phyloP scores from a whole-genome alignment of 2,113 vertebrate species.

The Ctenomys sociabilis region DNA sequence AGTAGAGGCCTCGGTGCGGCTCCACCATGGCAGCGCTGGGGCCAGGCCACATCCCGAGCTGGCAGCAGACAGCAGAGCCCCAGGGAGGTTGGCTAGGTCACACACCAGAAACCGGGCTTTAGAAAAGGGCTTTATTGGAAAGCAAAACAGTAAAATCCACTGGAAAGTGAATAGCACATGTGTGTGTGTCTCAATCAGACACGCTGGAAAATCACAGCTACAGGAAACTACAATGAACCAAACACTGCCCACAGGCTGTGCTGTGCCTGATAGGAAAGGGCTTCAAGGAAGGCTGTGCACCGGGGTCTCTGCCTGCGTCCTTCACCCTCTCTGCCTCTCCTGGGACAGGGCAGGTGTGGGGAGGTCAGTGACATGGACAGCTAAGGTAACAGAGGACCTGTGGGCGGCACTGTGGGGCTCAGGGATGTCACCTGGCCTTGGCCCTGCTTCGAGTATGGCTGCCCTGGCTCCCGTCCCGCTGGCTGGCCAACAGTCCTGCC shows the following conservation, averaged over 20 bases:
- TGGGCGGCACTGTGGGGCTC: not conserved
- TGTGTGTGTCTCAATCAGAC: slow-evolving; percentile 64
- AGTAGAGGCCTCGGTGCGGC: no score
- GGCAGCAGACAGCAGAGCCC: not conserved
- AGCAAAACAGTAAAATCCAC: slow-evolving; percentile 87
- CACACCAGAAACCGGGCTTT: not conserved
- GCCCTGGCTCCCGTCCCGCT: no score
- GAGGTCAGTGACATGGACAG: not conserved
- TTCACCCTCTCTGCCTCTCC: not conserved
- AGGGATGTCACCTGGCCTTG: not conserved
- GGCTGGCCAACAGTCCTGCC: no score
- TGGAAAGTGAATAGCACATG: slow-evolving; percentile 79
- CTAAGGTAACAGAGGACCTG: not conserved
- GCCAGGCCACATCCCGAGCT: no score
- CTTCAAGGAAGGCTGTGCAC: not conserved
- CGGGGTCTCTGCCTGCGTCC: no score
- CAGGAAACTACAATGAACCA: slow-evolving; percentile 80
- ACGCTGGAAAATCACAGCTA: slow-evolving; percentile 83
- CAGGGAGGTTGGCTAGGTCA: fast-evolving
- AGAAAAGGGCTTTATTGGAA: slow-evolving; percentile 87
- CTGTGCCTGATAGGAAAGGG: not conserved
- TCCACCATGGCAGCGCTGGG: no score
- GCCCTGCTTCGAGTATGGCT: no score
- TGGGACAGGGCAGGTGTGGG: not conserved
- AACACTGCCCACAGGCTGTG: slow-evolving; percentile 54